phyloP scores from a whole-genome alignment of 2,797 vertebrate genomes.

The Pangasius sanitwongsei region DNA sequence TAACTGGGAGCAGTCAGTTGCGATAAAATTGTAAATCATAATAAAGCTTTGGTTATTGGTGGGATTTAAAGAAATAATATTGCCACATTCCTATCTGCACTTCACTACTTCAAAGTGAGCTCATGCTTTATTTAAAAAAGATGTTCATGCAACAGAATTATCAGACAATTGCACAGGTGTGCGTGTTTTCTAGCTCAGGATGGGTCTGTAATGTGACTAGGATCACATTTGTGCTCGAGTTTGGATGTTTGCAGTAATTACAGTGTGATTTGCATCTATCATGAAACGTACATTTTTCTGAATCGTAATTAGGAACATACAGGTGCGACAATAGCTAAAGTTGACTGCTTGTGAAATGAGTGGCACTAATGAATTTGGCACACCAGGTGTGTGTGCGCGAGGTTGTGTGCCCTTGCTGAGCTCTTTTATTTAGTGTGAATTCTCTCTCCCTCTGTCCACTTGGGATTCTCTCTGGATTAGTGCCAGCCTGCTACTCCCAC shows the following conservation, averaged over 20 bases:
- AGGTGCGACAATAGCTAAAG: slow-evolving; percentile 53
- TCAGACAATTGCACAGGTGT: background rate
- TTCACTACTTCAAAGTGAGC: background rate
- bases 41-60: slow-evolving; percentile 8
- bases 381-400: slow-evolving; percentile 36
- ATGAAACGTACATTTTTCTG: slow-evolving; percentile 28
- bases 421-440: slow-evolving; percentile 54
- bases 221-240: background rate
- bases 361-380: slow-evolving; percentile 57
- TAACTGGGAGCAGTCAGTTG: background rate
- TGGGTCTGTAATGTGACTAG: background rate
- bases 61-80: background rate
- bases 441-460: slow-evolving; percentile 26
- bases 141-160: background rate
- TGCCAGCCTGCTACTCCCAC: slow-evolving; percentile 14
- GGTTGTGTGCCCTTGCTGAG: slow-evolving; percentile 10
- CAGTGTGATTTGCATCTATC: slow-evolving; percentile 40
- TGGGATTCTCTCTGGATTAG: slow-evolving; percentile 32
- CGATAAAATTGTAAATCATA: background rate
- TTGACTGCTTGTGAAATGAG: slow-evolving; percentile 42
- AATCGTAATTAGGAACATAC: slow-evolving; percentile 50
- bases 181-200: background rate
- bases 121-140: background rate
- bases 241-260: slow-evolving; percentile 35
- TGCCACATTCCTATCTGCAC: background rate